Conservation (phyloP, 2,113 vertebrate species). For the Noctilio leporinus region DNA sequence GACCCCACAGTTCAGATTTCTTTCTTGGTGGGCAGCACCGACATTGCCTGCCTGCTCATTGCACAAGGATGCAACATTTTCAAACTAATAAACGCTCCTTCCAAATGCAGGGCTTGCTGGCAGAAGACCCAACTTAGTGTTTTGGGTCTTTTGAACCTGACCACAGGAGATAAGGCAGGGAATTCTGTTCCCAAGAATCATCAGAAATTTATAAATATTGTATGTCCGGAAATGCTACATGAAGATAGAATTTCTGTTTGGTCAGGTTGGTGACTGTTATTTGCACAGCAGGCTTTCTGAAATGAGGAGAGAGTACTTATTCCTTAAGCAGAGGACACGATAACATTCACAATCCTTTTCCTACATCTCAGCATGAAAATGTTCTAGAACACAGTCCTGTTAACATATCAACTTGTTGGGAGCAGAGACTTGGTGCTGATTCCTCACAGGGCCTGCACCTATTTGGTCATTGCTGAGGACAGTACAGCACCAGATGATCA, state of each 20-base stretch:
- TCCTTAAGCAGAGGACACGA: background rate
- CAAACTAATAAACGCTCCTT: conserved; percentile 44
- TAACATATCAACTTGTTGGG: background rate
- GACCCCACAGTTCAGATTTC: background rate
- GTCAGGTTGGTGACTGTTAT: background rate
- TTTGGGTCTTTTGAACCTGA: conserved; percentile 7
- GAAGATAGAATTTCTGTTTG: background rate
- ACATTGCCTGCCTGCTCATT: conserved; percentile 25
- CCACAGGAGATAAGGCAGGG: background rate
- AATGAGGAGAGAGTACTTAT: background rate
- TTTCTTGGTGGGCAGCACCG: background rate
- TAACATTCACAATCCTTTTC: background rate
- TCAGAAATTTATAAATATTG: background rate
- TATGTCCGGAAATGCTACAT: background rate
- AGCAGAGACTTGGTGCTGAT: background rate
- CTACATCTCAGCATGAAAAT: background rate
- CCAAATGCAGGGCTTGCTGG: background rate
- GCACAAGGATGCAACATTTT: background rate
- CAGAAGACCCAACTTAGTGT: conserved; percentile 13
- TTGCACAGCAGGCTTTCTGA: background rate
- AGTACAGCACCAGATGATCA: background rate
- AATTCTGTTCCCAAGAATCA: conserved; percentile 22
- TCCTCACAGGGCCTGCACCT: background rate
- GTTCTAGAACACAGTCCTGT: background rate
- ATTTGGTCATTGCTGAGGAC: background rate